Conservation (phyloP, 1,140 invertebrate genomes). For the Teleogryllus occipitalis region DNA sequence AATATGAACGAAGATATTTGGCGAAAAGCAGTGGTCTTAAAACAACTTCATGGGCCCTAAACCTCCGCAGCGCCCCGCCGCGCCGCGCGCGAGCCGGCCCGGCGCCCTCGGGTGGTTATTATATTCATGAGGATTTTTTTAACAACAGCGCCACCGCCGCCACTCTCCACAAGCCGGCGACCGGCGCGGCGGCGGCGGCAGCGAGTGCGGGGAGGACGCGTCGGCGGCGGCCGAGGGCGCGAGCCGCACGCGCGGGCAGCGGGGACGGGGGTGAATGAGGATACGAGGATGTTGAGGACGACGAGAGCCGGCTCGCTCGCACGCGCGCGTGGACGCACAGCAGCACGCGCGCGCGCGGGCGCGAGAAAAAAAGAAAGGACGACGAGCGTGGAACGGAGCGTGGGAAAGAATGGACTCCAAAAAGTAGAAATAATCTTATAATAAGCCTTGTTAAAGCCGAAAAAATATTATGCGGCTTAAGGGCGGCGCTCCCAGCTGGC, state of each 20-base stretch:
- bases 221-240: too few species aligned
- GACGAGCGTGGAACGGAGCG: background rate
- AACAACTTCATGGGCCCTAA: background rate
- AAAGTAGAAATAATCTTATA: conserved; percentile 1
- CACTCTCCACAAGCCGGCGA: background rate
- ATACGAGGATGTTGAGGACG: too few species aligned
- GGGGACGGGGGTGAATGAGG: too few species aligned
- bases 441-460: conserved; percentile 1
- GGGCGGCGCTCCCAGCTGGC: background rate
- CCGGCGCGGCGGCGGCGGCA: too few species aligned
- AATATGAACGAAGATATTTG: conserved; percentile 2
- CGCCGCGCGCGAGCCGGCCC: background rate
- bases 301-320: too few species aligned
- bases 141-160: background rate
- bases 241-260: too few species aligned
- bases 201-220: too few species aligned
- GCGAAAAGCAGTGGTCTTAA: background rate
- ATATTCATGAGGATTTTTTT: conserved; percentile 3
- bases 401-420: background rate
- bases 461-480: conserved; percentile 2
- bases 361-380: background rate
- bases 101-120: background rate
- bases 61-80: background rate
- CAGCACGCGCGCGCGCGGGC: background rate
- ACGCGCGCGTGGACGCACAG: too few species aligned